These are phyloP conservation scores for Drosophila mimica DNA, from an alignment of 2,888 invertebrate genomes.

Conservation along the genomic window DNA sequence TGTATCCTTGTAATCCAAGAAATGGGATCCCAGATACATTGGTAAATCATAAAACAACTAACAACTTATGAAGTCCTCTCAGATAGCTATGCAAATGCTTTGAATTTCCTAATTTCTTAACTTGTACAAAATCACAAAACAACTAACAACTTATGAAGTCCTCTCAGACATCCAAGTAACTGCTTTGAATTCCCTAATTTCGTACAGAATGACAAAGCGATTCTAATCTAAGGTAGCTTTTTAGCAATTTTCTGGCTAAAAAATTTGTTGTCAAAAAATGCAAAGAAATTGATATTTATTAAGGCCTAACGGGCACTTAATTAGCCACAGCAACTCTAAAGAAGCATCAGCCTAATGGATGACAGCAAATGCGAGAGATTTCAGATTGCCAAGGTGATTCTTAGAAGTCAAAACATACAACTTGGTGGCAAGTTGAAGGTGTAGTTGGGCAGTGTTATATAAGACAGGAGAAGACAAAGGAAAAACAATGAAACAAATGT, in stretches of 20 bases:
- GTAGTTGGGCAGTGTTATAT: background rate
- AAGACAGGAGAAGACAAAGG: slow-evolving; percentile 5
- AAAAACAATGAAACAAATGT: slow-evolving; percentile 20
- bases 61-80: background rate
- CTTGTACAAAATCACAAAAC: too few relatives aligned
- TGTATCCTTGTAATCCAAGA: background rate
- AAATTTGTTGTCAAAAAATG: slow-evolving; percentile 24
- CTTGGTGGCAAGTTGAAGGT: background rate
- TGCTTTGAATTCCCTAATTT: background rate
- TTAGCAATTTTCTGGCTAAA: background rate
- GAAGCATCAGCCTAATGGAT: slow-evolving; percentile 30
- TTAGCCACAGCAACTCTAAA: slow-evolving; percentile 55
- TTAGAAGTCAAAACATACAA: slow-evolving; percentile 16
- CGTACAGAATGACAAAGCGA: slow-evolving; percentile 10
- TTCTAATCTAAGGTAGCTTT: slow-evolving; percentile 4
- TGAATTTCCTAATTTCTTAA: background rate
- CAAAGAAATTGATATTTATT: slow-evolving; percentile 60
- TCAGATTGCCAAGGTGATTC: slow-evolving; percentile 41
- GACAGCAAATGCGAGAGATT: slow-evolving; percentile 35
- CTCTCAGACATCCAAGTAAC: background rate
- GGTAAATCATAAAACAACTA: background rate
- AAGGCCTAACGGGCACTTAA: slow-evolving; percentile 58
- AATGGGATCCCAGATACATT: background rate
- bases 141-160: background rate
- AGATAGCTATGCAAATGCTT: background rate